Evolutionary conservation across 1,140 invertebrate genomes (phyloP).

Genomic region (Triops cancriformis): DNA sequence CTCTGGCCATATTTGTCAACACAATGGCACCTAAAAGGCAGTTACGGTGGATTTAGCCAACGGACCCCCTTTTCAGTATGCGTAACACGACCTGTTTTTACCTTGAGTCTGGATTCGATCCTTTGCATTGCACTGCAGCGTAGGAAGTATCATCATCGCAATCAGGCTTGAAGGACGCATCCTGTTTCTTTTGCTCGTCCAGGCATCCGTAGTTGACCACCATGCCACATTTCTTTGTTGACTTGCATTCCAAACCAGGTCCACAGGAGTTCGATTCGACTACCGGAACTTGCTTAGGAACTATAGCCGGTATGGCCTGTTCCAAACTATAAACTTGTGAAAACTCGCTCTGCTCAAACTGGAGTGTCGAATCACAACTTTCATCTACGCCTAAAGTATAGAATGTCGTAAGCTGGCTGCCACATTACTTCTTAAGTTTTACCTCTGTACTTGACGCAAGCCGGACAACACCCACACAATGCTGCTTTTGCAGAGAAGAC

Average conservation of each 20-base stretch:
- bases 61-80: neutral
- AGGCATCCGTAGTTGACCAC: neutral
- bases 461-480: constrained; percentile 24
- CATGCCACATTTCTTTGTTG: neutral
- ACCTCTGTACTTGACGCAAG: constrained; percentile 23
- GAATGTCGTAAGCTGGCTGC: no score
- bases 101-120: constrained; percentile 14
- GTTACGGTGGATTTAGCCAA: neutral
- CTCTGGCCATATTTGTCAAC: constrained; percentile 23
- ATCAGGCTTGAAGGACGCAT: constrained; percentile 18
- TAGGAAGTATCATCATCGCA: constrained; percentile 28
- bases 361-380: neutral
- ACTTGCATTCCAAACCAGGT: neutral
- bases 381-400: neutral
- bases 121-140: constrained; percentile 27
- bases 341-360: neutral
- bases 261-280: neutral
- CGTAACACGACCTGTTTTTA: constrained; percentile 8
- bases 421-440: neutral
- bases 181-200: neutral
- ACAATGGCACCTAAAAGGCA: constrained; percentile 26
- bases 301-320: neutral
- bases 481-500: constrained; percentile 18
- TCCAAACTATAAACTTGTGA: neutral
- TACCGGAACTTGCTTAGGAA: neutral